Conservation (phyloP, 2,113 vertebrate species). For the Ptilonorhynchus violaceus region DNA sequence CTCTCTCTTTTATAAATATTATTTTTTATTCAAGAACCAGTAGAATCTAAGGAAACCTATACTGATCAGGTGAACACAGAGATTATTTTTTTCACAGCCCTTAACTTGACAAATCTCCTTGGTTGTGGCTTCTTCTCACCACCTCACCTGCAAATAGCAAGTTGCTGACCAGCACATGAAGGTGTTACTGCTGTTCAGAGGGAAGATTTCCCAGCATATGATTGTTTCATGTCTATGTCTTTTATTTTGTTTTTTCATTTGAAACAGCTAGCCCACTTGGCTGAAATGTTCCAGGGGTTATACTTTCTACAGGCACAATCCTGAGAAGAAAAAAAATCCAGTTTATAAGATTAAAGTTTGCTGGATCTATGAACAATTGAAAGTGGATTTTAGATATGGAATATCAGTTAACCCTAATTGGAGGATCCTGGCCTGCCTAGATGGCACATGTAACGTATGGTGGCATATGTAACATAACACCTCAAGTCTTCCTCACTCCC, state of each 20-base stretch:
- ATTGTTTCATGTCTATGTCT: background rate
- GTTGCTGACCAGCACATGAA: background rate
- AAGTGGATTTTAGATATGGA: background rate
- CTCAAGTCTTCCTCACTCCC: background rate
- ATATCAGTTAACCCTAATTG: background rate
- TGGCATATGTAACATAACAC: rapidly evolving
- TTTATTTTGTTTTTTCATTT: background rate
- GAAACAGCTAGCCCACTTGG: background rate
- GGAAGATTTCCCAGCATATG: background rate
- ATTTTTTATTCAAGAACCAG: background rate
- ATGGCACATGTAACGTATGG: background rate
- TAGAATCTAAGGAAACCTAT: background rate
- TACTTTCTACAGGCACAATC: background rate
- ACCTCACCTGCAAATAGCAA: background rate
- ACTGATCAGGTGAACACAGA: background rate
- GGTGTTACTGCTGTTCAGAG: background rate
- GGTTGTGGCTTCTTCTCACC: background rate
- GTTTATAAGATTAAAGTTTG: background rate
- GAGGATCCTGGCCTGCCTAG: background rate
- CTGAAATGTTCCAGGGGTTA: background rate
- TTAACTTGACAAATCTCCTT: background rate
- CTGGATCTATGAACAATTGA: background rate
- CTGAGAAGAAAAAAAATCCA: background rate
- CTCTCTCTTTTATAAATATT: background rate
- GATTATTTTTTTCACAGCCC: background rate